phyloP scores from a whole-genome alignment of 2,888 invertebrate genomes.

The Teleiodes luculella region DNA sequence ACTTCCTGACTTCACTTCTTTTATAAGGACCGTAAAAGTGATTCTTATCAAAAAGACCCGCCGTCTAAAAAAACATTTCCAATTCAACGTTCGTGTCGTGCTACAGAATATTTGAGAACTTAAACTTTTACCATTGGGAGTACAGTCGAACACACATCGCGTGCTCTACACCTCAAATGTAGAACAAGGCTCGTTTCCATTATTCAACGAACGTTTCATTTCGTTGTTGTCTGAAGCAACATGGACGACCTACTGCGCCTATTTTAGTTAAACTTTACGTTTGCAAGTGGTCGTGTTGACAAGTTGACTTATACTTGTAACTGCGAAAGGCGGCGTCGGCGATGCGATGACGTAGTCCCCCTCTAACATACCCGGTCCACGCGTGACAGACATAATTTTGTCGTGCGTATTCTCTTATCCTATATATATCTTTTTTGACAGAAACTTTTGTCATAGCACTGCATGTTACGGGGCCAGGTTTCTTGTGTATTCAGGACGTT shows the following conservation, averaged over 20 bases:
- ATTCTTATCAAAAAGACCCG: not conserved
- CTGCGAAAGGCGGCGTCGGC: no score
- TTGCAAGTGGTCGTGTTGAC: not conserved
- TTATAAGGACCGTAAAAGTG: not conserved
- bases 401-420: no score
- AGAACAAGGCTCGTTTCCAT: constrained; percentile 30
- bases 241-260: constrained; percentile 8
- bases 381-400: no score
- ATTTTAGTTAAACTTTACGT: not conserved
- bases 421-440: no score
- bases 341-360: no score
- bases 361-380: no score
- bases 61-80: not conserved
- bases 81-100: not conserved
- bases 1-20: no score
- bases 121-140: constrained; percentile 29
- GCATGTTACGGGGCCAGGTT: not conserved
- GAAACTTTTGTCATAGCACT: no score
- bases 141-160: constrained; percentile 23
- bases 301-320: not conserved
- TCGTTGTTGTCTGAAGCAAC: constrained; percentile 10
- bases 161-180: constrained; percentile 31
- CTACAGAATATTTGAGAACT: constrained; percentile 16
- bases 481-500: not conserved
- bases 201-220: constrained; percentile 16